Percentiles rank a stretch among this genome's conserved stretches.
Evolutionary conservation across 2,888 invertebrate genomes (phyloP).

Genomic region (Aspidiotus rigidus): DNA sequence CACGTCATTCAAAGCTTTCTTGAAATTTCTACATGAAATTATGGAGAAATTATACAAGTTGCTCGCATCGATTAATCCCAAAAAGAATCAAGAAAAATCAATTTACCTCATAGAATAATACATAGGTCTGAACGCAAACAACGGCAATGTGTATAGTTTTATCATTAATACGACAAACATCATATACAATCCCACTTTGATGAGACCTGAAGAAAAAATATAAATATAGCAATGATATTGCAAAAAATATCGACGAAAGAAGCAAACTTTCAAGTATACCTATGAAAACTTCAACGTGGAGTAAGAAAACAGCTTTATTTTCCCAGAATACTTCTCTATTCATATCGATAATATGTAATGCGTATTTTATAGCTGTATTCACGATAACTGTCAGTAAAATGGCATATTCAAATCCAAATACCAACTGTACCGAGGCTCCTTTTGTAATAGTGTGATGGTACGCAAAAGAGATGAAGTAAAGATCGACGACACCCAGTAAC

Average conservation of each 20-base stretch:
- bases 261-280: slow-evolving; percentile 50
- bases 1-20: slow-evolving; percentile 94
- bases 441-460: slow-evolving; percentile 84
- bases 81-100: slow-evolving; percentile 10
- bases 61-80: neutral
- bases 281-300: slow-evolving; percentile 92
- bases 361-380: slow-evolving; percentile 87
- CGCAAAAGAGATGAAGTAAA: slow-evolving; percentile 83
- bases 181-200: slow-evolving; percentile 70
- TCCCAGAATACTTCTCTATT: slow-evolving; percentile 97
- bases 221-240: neutral
- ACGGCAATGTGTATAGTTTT: slow-evolving; percentile 88
- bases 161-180: slow-evolving; percentile 94
- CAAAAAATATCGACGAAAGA: neutral
- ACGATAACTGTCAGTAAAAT: slow-evolving; percentile 86
- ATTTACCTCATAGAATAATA: slow-evolving; percentile 89
- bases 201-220: slow-evolving; percentile 47
- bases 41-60: slow-evolving; percentile 10
- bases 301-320: slow-evolving; percentile 92
- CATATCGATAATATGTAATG: slow-evolving; percentile 77
- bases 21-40: slow-evolving; percentile 64
- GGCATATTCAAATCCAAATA: slow-evolving; percentile 99
- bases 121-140: slow-evolving; percentile 98
- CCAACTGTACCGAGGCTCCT: slow-evolving; percentile 94
- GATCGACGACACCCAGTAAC: slow-evolving; percentile 72